These are phyloP conservation scores for Tolypeutes matacus DNA, from an alignment of 2,797 vertebrate genomes.

Conservation along the genomic window DNA sequence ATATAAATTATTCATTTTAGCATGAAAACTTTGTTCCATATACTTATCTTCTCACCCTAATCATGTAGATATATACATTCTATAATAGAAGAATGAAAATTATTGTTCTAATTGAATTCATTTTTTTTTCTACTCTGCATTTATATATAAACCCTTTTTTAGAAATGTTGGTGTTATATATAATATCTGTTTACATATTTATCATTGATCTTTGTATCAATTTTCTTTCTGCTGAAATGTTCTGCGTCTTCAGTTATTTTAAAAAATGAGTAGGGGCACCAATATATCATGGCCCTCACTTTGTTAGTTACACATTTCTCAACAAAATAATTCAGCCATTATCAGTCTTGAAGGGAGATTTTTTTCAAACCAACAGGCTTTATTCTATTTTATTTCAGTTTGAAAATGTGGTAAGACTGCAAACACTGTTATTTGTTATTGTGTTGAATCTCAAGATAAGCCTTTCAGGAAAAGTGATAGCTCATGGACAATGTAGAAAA, in stretches of 20 bases:
- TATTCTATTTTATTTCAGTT: conserved; percentile 56
- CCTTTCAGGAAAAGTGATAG: background rate
- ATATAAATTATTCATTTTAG: conserved; percentile 12
- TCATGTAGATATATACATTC: background rate
- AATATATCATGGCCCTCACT: background rate
- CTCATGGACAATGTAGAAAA: background rate
- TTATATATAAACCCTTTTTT: background rate
- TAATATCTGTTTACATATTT: background rate
- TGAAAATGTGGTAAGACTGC: background rate
- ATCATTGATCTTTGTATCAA: background rate
- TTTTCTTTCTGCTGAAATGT: background rate
- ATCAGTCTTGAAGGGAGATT: background rate
- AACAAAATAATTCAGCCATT: conserved; percentile 21
- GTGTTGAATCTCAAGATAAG: conserved; percentile 27
- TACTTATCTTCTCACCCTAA: background rate
- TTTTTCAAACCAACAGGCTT: background rate
- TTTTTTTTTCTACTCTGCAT: background rate
- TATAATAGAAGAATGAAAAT: background rate
- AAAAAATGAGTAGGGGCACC: background rate
- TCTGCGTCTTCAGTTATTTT: background rate
- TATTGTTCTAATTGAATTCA: background rate
- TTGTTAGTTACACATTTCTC: background rate
- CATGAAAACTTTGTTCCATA: background rate
- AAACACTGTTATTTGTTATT: conserved; percentile 27
- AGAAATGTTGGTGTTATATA: background rate